Conservation (phyloP, 2,113 vertebrate genomes). For the Rattus rattus region DNA sequence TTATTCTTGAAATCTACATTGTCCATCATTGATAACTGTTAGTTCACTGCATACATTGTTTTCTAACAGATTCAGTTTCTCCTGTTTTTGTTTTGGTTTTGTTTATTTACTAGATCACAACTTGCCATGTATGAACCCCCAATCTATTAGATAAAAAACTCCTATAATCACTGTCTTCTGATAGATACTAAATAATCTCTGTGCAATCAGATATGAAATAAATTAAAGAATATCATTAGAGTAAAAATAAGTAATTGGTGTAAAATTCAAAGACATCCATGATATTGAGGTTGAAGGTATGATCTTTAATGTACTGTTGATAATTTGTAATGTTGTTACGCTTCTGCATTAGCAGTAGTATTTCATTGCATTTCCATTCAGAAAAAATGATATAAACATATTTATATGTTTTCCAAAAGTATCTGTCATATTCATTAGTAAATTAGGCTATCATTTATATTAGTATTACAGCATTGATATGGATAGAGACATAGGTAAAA, state of each 20-base stretch:
- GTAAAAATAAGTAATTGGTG: background rate
- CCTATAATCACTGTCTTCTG: background rate
- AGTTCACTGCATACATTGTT: background rate
- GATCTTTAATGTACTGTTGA: background rate
- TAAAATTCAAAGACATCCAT: background rate
- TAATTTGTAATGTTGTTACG: background rate
- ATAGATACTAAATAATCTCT: background rate
- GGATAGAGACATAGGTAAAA: background rate
- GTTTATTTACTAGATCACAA: background rate
- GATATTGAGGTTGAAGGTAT: background rate
- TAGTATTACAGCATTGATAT: background rate
- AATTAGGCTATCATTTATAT: background rate
- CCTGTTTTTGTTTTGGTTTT: background rate
- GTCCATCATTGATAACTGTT: background rate
- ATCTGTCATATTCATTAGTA: background rate
- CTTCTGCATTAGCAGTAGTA: background rate
- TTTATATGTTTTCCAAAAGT: background rate
- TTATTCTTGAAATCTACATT: background rate
- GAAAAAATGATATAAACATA: background rate
- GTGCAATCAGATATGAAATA: background rate
- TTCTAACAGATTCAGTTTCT: background rate
- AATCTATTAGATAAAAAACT: background rate
- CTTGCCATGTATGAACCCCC: background rate
- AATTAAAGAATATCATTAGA: background rate
- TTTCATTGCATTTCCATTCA: background rate